Conservation (phyloP, 2,888 invertebrate genomes). For the Dasysyrphus tricinctus region DNA sequence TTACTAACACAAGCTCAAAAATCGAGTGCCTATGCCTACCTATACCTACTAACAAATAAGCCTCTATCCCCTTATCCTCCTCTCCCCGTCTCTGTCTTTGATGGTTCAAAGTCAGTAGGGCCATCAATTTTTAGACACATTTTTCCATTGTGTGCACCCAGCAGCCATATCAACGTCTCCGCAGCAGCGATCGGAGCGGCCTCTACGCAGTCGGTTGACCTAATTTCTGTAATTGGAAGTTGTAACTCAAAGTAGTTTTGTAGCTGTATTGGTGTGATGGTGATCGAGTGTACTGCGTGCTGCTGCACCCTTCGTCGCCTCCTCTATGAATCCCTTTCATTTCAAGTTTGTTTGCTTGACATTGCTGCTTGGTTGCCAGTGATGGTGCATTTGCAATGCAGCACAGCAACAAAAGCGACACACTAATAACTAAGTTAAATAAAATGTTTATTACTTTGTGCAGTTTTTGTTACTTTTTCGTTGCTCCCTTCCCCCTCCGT, state of each 20-base stretch:
- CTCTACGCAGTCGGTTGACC: slow-evolving; percentile 80
- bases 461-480: slow-evolving; percentile 38
- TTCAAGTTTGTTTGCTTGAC: slow-evolving; percentile 68
- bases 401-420: slow-evolving; percentile 40
- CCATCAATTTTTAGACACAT: slow-evolving; percentile 70
- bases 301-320: slow-evolving; percentile 45
- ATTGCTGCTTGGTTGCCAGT: slow-evolving; percentile 44
- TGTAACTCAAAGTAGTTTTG: slow-evolving; percentile 61
- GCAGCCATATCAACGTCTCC: slow-evolving; percentile 64
- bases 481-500: neutral
- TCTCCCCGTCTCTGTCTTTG: neutral
- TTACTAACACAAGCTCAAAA: slow-evolving; percentile 25
- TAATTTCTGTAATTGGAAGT: slow-evolving; percentile 79
- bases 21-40: slow-evolving; percentile 34
- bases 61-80: neutral
- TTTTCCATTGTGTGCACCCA: slow-evolving; percentile 56
- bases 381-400: slow-evolving; percentile 49
- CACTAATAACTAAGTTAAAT: slow-evolving; percentile 74
- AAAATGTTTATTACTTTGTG: slow-evolving; percentile 72
- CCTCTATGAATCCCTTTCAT: slow-evolving; percentile 39
- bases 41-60: slow-evolving; percentile 20
- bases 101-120: slow-evolving; percentile 47
- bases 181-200: slow-evolving; percentile 36
- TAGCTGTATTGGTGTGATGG: slow-evolving; percentile 34
- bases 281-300: neutral